Percentiles rank a stretch among this genome's conserved stretches.
These are phyloP conservation scores for Chrysomallon squamiferum DNA, from an alignment of 1,140 invertebrate genomes.

Conservation along the genomic window DNA sequence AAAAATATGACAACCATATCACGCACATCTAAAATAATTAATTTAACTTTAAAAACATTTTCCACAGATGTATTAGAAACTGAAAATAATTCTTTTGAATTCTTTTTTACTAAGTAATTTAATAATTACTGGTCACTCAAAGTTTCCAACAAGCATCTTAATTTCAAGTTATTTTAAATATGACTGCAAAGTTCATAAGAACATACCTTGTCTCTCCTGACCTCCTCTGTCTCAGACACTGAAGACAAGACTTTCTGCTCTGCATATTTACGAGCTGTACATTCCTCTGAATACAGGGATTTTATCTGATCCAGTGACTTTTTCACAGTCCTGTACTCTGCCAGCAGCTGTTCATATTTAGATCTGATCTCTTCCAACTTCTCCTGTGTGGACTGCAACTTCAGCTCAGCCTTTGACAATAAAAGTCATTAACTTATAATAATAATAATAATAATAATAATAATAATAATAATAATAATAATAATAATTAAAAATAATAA, in stretches of 20 bases:
- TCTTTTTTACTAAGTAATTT: too few relatives aligned
- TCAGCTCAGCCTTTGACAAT: conserved; percentile 36
- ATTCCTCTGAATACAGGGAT: conserved; percentile 29
- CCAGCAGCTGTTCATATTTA: conserved; percentile 30
- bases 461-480: neutral
- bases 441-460: neutral
- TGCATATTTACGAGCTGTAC: conserved; percentile 25
- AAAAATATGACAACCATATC: too few relatives aligned
- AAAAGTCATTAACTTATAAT: neutral
- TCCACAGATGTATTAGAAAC: too few relatives aligned
- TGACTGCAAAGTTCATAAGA: too few relatives aligned
- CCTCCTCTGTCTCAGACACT: conserved; percentile 32
- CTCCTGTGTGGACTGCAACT: conserved; percentile 34
- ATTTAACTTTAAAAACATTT: too few relatives aligned
- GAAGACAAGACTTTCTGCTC: conserved; percentile 34
- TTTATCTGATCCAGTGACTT: conserved; percentile 31
- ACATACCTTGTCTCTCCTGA: conserved; percentile 38
- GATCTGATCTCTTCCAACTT: conserved; percentile 32
- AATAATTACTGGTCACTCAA: too few relatives aligned
- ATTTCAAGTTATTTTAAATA: too few relatives aligned
- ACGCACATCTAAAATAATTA: too few relatives aligned
- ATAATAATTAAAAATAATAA: conserved; percentile 5
- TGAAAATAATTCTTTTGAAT: too few relatives aligned
- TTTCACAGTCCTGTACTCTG: conserved; percentile 28
- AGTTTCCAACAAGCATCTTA: too few relatives aligned